Evolutionary conservation across 2,113 vertebrate species (phyloP).

Genomic region (Plectropomus leopardus): DNA sequence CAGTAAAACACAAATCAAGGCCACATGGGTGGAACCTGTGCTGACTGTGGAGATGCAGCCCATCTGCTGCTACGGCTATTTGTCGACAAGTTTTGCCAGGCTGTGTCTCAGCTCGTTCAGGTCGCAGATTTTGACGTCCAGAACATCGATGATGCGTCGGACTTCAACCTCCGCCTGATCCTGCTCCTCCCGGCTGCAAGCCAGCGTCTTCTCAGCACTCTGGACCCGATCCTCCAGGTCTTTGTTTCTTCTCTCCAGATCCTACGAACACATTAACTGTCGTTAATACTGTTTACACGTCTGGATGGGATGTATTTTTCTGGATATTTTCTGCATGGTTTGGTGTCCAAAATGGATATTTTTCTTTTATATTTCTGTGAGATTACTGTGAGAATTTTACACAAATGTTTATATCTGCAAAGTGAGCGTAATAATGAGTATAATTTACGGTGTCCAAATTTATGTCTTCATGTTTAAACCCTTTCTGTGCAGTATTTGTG

Average conservation of each 20-base stretch:
- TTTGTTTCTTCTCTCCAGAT: conserved; percentile 88
- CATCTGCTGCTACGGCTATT: conserved; percentile 65
- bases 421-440: neutral
- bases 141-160: conserved; percentile 85
- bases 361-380: neutral
- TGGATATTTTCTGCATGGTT: neutral
- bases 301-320: neutral
- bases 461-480: neutral
- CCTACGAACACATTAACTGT: conserved; percentile 76
- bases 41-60: conserved; percentile 69
- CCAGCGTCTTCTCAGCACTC: conserved; percentile 86
- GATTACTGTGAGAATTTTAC: neutral
- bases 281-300: neutral
- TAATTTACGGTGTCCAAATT: neutral
- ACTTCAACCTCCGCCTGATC: conserved; percentile 87
- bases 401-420: conserved; percentile 3
- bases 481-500: neutral
- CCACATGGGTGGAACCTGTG: neutral
- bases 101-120: conserved; percentile 91
- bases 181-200: conserved; percentile 83
- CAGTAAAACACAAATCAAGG: conserved; percentile 40
- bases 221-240: conserved; percentile 90
- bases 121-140: conserved; percentile 94
- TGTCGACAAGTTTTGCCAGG: conserved; percentile 90
- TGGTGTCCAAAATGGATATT: neutral